These are phyloP conservation scores for Enteromius radiatus DNA, from an alignment of 2,797 vertebrate genomes.

Conservation along the genomic window DNA sequence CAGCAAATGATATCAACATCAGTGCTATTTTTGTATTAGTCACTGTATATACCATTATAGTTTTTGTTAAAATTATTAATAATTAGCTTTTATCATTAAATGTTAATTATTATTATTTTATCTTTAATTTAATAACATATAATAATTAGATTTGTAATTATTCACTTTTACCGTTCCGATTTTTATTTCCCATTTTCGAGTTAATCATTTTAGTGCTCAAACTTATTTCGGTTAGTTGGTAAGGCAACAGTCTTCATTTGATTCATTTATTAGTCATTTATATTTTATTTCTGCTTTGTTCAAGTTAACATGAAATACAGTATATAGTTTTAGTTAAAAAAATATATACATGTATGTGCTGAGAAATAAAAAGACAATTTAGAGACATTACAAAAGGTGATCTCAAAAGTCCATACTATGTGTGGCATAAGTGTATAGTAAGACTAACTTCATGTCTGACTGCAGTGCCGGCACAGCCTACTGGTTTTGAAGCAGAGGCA, in stretches of 20 bases:
- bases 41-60: not conserved
- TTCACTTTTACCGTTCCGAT: not conserved
- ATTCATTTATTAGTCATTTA: not conserved
- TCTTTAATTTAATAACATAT: not conserved
- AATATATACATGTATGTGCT: too few species aligned
- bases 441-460: not conserved
- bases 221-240: not conserved
- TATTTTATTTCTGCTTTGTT: not conserved
- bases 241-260: not conserved
- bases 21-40: not conserved
- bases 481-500: conserved; percentile 89
- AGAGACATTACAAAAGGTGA: not conserved
- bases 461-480: conserved; percentile 90
- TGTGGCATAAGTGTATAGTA: not conserved
- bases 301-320: not conserved
- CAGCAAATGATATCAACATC: not conserved
- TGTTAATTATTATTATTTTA: not conserved
- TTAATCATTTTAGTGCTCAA: not conserved
- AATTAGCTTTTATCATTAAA: not conserved
- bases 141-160: not conserved
- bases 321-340: not conserved
- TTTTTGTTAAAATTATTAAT: not conserved
- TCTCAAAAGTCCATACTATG: not conserved
- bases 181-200: not conserved
- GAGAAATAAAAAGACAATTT: not conserved